Conservation (phyloP, 2,797 vertebrate species). For the Crenichthys baileyi region DNA sequence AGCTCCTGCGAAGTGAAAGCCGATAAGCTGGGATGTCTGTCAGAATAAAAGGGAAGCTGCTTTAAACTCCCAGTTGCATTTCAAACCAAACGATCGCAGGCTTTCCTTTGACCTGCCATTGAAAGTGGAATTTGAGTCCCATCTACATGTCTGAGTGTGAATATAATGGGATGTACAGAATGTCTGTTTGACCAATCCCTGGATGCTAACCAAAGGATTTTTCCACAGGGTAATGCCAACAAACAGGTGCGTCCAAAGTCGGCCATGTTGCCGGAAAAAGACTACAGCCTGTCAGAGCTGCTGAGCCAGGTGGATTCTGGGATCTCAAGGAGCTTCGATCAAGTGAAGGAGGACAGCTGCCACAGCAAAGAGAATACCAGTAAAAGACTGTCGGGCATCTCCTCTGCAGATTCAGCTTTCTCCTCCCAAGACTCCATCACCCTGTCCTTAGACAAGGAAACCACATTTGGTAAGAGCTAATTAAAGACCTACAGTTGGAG, state of each 20-base stretch:
- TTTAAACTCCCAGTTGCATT: slow-evolving; percentile 4
- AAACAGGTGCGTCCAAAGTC: slow-evolving; percentile 81
- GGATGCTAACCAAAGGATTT: slow-evolving; percentile 18
- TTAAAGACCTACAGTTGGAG: not conserved
- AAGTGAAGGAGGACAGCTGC: slow-evolving; percentile 87
- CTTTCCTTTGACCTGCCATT: not conserved
- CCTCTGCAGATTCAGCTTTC: slow-evolving; percentile 96
- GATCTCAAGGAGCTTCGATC: slow-evolving; percentile 89
- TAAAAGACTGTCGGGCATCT: slow-evolving; percentile 95
- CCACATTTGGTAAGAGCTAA: slow-evolving; percentile 81
- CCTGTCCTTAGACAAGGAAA: slow-evolving; percentile 93
- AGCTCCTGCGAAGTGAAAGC: slow-evolving; percentile 7
- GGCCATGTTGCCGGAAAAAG: slow-evolving; percentile 87
- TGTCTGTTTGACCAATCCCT: slow-evolving; percentile 1
- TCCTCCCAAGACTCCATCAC: slow-evolving; percentile 97
- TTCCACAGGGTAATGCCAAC: slow-evolving; percentile 69
- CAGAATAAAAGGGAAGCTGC: not conserved
- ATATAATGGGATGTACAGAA: slow-evolving; percentile 23
- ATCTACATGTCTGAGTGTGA: not conserved
- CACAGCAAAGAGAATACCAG: slow-evolving; percentile 86
- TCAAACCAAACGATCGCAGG: not conserved
- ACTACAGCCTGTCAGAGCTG: slow-evolving; percentile 92
- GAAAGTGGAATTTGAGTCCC: not conserved
- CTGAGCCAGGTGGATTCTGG: slow-evolving; percentile 94
- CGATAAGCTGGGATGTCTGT: slow-evolving; percentile 1